Evolutionary conservation across 2,888 invertebrate genomes (phyloP).

Genomic region (Cyrtodaria siliqua): DNA sequence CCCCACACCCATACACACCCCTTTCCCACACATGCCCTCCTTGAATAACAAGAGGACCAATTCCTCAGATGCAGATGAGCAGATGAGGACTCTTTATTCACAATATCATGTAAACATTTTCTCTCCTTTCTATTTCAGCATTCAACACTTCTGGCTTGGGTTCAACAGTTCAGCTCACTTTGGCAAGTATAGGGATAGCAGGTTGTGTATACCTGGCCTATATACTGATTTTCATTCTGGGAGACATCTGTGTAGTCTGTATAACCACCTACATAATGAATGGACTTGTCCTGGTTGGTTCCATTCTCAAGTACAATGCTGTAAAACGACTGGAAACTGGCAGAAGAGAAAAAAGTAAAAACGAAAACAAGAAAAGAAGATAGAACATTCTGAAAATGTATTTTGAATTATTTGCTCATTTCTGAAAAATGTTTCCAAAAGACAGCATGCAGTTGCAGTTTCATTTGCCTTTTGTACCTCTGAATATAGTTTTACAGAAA

Average conservation of each 20-base stretch:
- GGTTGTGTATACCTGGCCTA: slow-evolving; percentile 92
- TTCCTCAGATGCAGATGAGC: no score
- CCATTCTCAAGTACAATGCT: slow-evolving; percentile 44
- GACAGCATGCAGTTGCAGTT: no score
- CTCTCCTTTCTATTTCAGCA: slow-evolving; percentile 62
- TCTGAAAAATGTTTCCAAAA: no score
- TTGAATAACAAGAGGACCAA: no score
- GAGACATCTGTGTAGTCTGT: slow-evolving; percentile 94
- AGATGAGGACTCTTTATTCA: background rate
- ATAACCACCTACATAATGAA: slow-evolving; percentile 89
- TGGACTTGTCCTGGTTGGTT: slow-evolving; percentile 49
- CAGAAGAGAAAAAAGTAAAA: slow-evolving; percentile 29
- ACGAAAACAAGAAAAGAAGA: slow-evolving; percentile 38
- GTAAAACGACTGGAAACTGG: slow-evolving; percentile 5
- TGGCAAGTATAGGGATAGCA: slow-evolving; percentile 88
- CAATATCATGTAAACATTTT: background rate
- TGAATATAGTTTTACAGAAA: no score
- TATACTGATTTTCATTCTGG: slow-evolving; percentile 91
- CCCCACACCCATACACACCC: no score
- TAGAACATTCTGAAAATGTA: background rate
- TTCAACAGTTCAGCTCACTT: slow-evolving; percentile 84
- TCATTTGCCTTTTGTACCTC: no score
- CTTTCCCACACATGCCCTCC: no score
- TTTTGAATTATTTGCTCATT: no score
- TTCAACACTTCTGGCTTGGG: slow-evolving; percentile 51